Evolutionary conservation across 2,888 invertebrate species (phyloP).

Genomic region (Hydraecia micacea): DNA sequence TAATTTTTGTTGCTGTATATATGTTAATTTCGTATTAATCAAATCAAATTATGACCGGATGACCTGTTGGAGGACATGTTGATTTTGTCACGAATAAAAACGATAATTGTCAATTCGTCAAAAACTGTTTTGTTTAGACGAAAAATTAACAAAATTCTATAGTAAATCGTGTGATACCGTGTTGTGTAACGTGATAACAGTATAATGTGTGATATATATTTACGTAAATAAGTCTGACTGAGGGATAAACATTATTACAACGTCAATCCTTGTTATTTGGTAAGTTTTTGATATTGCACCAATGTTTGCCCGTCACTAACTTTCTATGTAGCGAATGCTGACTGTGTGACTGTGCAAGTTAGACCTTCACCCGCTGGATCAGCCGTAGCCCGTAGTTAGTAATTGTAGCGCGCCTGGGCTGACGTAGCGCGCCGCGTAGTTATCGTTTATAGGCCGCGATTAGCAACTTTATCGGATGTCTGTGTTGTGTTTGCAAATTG

Average conservation of each 20-base stretch:
- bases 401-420: constrained; percentile 74
- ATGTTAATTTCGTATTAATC: constrained; percentile 17
- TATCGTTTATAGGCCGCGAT: constrained; percentile 76
- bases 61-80: constrained; percentile 87
- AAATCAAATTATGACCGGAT: constrained; percentile 79
- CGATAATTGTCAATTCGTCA: constrained; percentile 88
- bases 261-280: constrained; percentile 83
- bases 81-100: constrained; percentile 86
- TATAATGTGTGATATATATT: constrained; percentile 86
- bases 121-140: constrained; percentile 87
- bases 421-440: constrained; percentile 70
- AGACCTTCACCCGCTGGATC: constrained; percentile 60
- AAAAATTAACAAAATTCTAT: constrained; percentile 83
- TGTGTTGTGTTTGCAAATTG: constrained; percentile 78
- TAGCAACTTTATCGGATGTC: constrained; percentile 72
- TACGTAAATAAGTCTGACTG: constrained; percentile 79
- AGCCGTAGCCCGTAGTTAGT: constrained; percentile 72
- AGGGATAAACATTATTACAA: constrained; percentile 77
- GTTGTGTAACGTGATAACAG: constrained; percentile 81
- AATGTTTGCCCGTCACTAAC: constrained; percentile 80
- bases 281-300: constrained; percentile 84
- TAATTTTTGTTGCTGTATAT: constrained; percentile 24
- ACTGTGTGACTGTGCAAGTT: constrained; percentile 60
- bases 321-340: constrained; percentile 77
- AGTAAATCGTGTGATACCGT: constrained; percentile 82